Evolutionary conservation across 2,113 vertebrate genomes (phyloP).

Genomic region (Ceyx melanurus): DNA sequence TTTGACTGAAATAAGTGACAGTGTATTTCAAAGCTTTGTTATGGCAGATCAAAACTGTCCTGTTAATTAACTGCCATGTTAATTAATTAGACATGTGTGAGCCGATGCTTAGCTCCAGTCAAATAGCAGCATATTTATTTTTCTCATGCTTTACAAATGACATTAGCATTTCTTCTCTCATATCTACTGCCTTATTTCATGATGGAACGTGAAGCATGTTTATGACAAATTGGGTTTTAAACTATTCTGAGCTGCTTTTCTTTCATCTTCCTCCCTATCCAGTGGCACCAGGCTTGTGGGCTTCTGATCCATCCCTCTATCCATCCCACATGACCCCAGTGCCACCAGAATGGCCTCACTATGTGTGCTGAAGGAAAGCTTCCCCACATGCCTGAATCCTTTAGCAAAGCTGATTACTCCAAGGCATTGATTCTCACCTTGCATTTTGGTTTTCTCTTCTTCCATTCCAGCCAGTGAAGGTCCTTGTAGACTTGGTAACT

Average conservation of each 20-base stretch:
- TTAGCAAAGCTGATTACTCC: not conserved
- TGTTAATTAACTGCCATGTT: conserved; percentile 59
- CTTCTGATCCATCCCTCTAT: not conserved
- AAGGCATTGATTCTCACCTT: not conserved
- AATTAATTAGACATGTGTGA: conserved; percentile 34
- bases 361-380: not conserved
- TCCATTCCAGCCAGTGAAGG: not conserved
- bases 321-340: rapidly evolving
- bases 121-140: not conserved
- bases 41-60: conserved; percentile 51
- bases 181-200: not conserved
- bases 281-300: not conserved
- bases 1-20: conserved; percentile 14
- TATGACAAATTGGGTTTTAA: not conserved
- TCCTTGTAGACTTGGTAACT: not conserved
- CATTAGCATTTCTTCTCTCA: conserved; percentile 1
- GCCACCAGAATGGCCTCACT: not conserved
- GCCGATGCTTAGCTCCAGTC: conserved; percentile 8
- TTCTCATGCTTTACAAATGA: conserved; percentile 10
- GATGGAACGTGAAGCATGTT: not conserved
- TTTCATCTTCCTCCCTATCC: not conserved
- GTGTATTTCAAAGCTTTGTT: conserved; percentile 50
- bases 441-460: not conserved
- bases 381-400: not conserved
- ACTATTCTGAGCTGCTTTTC: not conserved